phyloP scores from a whole-genome alignment of 2,797 vertebrate species.

The Gallirallus australis region DNA sequence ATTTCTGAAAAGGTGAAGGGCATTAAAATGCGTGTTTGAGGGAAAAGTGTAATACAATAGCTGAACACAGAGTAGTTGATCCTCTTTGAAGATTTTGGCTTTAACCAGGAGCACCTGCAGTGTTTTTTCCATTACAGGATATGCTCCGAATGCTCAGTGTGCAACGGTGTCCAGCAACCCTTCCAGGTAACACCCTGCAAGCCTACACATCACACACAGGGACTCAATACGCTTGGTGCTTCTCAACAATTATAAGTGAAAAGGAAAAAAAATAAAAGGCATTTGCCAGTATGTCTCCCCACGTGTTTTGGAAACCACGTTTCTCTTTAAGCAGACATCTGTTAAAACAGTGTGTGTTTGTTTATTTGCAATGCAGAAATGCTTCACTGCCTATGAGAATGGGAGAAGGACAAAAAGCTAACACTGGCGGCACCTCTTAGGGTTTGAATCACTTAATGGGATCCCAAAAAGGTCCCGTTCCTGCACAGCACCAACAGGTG shows the following conservation, averaged over 20 bases:
- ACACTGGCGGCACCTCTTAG: neutral
- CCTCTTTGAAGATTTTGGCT: neutral
- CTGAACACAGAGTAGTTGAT: neutral
- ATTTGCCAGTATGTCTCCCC: neutral
- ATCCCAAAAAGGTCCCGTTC: slow-evolving; percentile 22
- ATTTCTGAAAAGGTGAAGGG: neutral
- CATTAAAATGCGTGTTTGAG: neutral
- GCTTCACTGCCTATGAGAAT: neutral
- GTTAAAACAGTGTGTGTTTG: neutral
- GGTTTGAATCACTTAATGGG: neutral
- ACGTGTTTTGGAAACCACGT: neutral
- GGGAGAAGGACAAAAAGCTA: neutral
- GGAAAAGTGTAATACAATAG: neutral
- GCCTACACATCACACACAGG: neutral
- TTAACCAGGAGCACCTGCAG: neutral
- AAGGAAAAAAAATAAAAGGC: neutral
- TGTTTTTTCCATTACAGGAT: neutral
- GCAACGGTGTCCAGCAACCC: rapidly evolving
- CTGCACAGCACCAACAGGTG: neutral
- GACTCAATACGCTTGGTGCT: neutral
- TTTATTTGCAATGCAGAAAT: neutral
- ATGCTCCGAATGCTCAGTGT: neutral
- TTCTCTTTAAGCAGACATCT: neutral
- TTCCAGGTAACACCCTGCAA: neutral
- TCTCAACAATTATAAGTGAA: neutral